Conservation (phyloP, 2,113 vertebrate species). For the Chauna torquata region DNA sequence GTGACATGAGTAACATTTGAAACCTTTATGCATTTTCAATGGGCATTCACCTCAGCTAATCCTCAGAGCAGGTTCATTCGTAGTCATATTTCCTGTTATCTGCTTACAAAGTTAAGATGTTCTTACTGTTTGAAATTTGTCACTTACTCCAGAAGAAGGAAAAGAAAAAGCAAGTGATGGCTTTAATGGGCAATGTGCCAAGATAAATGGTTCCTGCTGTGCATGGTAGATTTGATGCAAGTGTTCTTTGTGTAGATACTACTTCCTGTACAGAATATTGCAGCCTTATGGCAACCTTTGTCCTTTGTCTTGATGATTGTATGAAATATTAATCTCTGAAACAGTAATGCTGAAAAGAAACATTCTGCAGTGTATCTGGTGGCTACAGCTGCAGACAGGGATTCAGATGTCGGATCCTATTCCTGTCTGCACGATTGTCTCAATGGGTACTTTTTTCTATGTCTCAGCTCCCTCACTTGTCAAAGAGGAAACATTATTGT, state of each 20-base stretch:
- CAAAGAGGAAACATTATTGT: constrained; percentile 3
- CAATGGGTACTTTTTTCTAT: not conserved
- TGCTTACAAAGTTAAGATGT: constrained; percentile 70
- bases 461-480: constrained; percentile 10
- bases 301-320: constrained; percentile 43
- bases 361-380: constrained; percentile 1
- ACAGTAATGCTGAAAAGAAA: constrained; percentile 4
- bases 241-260: constrained; percentile 44
- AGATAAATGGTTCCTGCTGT: constrained; percentile 49
- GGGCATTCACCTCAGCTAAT: constrained; percentile 59
- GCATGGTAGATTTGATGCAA: constrained; percentile 4
- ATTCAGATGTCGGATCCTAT: not conserved
- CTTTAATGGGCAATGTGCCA: constrained; percentile 30
- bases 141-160: constrained; percentile 39
- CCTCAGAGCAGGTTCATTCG: constrained; percentile 64
- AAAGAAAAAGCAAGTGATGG: not conserved
- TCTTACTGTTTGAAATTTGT: constrained; percentile 43
- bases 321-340: constrained; percentile 59
- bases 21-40: constrained; percentile 69
- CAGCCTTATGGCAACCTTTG: constrained; percentile 58
- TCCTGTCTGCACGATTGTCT: not conserved
- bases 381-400: not conserved
- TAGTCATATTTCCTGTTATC: constrained; percentile 61
- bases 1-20: constrained; percentile 67
- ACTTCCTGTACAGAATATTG: constrained; percentile 58